Evolutionary conservation across 2,797 vertebrate species (phyloP), one percentile per base, ranked within the genome.

Genomic region (Echiichthys vipera): DNA sequence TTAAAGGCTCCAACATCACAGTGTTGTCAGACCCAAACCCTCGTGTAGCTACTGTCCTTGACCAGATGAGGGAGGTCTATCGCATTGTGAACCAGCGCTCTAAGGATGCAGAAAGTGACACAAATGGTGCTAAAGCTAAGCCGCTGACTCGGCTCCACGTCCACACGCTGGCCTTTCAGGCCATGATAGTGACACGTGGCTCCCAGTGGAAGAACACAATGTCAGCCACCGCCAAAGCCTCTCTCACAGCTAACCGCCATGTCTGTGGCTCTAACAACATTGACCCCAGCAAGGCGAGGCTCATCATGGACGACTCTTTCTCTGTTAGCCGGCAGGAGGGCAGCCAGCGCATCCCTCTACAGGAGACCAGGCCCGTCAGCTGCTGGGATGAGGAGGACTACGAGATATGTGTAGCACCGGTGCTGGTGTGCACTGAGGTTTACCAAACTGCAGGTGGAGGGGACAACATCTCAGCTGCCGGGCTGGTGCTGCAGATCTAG

Each of bases 221-320:
- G 96, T 96, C 95, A 0, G 96, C 96, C 75, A 93, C 93, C 0
- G 95, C 95, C 82, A 96, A 96, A 72, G 95, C 95, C 43, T 96
- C 95, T 1, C 94, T 96, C 56, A 96, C 95, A 0, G 96, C 96
- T 14, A 95, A 96, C 91, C 93, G 96, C 27, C 96, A 96, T 7
- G 95, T 96, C 50, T 96, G 96, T n/a, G 95, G 96, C 71, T 96
- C 95, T 0, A 56, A 94, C 1, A 85, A 94, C 86, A 95, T 96
- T 64, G 94, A 96, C 85, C 91, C 93, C 65, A 94, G 80, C 81
- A 96, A 96, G 84, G 96, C 96, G 0, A 91, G 95, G 65, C 93
- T 96, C 73, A 94, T 96, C 72, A 94, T 96, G 95, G 96, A 96
- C 1, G 95, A 96, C 71, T 96, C 96, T 0, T 96, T 96, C 91